A percentile compares a stretch with the other conserved stretches of the same genome.
Conservation (phyloP, 2,113 vertebrate species). For the Limanda limanda region DNA sequence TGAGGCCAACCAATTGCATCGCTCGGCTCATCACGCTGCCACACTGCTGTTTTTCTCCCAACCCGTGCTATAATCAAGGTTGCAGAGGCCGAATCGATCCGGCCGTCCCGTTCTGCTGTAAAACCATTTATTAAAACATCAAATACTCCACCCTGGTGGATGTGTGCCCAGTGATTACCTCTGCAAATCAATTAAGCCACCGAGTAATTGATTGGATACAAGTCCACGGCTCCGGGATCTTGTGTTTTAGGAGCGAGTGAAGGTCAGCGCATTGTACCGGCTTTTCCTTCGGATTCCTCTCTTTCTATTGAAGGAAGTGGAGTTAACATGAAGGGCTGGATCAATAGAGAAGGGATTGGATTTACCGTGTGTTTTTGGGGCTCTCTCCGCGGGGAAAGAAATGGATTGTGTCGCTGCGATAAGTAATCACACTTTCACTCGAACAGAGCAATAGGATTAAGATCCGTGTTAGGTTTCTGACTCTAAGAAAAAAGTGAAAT, state of each 20-base stretch:
- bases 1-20: slow-evolving; percentile 30
- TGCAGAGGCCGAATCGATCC: slow-evolving; percentile 60
- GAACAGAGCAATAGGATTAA: not conserved
- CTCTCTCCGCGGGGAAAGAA: slow-evolving; percentile 19
- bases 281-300: slow-evolving; percentile 42
- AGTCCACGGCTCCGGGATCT: slow-evolving; percentile 47
- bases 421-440: slow-evolving; percentile 23
- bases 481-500: not conserved
- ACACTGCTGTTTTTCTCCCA: slow-evolving; percentile 38
- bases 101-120: slow-evolving; percentile 59
- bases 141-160: slow-evolving; percentile 61
- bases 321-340: slow-evolving; percentile 43
- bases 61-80: slow-evolving; percentile 65
- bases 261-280: slow-evolving; percentile 57
- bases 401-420: slow-evolving; percentile 38
- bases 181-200: slow-evolving; percentile 73
- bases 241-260: slow-evolving; percentile 60
- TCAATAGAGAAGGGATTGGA: slow-evolving; percentile 60
- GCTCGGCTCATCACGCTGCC: slow-evolving; percentile 18
- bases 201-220: slow-evolving; percentile 67
- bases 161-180: slow-evolving; percentile 70
- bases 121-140: slow-evolving; percentile 77
- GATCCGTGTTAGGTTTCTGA: slow-evolving; percentile 13
- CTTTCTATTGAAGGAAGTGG: slow-evolving; percentile 27
- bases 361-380: slow-evolving; percentile 39